Conservation (phyloP, 2,113 vertebrate genomes). For the Glaucidium brasilianum region DNA sequence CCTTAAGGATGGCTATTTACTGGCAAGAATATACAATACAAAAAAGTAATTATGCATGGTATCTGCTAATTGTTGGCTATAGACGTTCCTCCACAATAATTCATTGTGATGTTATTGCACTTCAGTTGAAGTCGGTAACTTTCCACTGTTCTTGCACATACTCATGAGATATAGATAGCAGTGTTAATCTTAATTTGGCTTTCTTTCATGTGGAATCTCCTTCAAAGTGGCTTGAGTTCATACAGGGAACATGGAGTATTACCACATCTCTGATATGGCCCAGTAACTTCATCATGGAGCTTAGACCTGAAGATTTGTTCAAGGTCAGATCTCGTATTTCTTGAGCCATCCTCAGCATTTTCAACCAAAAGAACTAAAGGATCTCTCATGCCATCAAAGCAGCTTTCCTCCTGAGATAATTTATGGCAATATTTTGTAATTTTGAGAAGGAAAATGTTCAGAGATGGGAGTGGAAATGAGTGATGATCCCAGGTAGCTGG, state of each 20-base stretch:
- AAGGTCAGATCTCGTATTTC: neutral
- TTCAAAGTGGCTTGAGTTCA: neutral
- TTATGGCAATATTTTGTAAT: neutral
- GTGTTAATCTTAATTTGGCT: neutral
- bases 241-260: neutral
- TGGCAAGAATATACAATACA: neutral
- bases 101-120: neutral
- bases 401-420: neutral
- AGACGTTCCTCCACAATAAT: neutral
- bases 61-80: neutral
- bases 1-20: neutral
- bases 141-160: neutral
- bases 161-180: neutral
- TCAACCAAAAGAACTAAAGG: neutral
- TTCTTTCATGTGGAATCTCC: neutral
- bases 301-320: neutral
- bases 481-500: neutral
- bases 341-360: neutral
- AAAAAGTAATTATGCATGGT: neutral
- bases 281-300: neutral
- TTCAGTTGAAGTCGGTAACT: neutral
- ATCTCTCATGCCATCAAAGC: neutral
- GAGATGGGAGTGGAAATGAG: neutral
- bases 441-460: neutral
- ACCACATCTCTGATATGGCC: neutral